Evolutionary conservation across 2,797 vertebrate genomes (phyloP), one percentile per base, ranked within the genome.

Genomic region (Hypotaenidia philippensis): DNA sequence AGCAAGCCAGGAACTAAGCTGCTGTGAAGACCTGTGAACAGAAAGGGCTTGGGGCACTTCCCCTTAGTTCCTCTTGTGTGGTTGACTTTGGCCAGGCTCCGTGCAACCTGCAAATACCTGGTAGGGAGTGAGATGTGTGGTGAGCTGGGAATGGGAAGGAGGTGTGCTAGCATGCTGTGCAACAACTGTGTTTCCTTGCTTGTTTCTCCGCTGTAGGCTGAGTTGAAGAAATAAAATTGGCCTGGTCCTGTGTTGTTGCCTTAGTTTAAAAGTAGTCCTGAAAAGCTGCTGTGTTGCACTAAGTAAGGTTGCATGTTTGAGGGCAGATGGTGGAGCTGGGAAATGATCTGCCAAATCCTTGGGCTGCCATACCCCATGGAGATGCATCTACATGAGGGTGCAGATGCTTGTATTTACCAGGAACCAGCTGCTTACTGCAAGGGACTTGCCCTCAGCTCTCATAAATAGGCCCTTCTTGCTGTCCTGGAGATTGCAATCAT

Each of bases 381-480:
- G 38, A 20, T 65, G 60, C 44, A 44, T 65, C 38, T 60, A 26
- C 29, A 41, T 75, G 63, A 76, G 59, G 64, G 60, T 94, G 77
- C 90, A 96, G 92, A 61, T 95, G 83, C 83, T 87, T 65, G 53
- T 97, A 69, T 94, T 95, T 95, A 55, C 90, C 79, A 82, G 65
- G 81, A 87, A 72, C 76, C 40, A 68, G 69, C 65, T 77, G 80
- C 72, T 85, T 92, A 21, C 59, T 87, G 68, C 59, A 32, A 52
- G 68, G 59, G 61, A 11, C 79, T 89, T 77, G 16, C 22, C 26
- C 85, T 84, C 38, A 9, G 23, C 66, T 85, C 93, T 94, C 88
- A 83, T 75, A 85, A 96, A 92, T 57, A 89, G 87, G 49, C 71
- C 57, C 87, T 91, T 88, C 69, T 91, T 93, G 76, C 87, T 94